A percentile compares a stretch with the other conserved stretches of the same genome.
Conservation (phyloP, 1,140 invertebrate genomes). For the Latrodectus geometricus region DNA sequence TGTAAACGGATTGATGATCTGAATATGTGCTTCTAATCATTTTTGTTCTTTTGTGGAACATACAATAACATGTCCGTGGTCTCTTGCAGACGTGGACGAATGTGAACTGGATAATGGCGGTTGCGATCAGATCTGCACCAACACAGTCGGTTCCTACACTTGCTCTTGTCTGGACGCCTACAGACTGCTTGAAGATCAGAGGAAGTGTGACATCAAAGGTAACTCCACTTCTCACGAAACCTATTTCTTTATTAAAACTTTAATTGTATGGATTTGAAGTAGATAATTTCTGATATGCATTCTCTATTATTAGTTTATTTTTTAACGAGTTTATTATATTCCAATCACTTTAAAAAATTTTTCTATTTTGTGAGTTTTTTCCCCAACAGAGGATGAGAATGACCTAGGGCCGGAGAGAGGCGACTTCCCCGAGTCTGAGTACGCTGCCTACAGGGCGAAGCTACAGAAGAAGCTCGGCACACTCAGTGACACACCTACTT, state of each 20-base stretch:
- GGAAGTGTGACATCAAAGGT: slow-evolving; percentile 59
- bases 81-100: slow-evolving; percentile 51
- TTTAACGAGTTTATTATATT: no score
- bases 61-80: no score
- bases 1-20: no score
- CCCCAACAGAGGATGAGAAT: slow-evolving; percentile 43
- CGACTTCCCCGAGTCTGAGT: slow-evolving; percentile 39
- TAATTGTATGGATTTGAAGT: background rate
- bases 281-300: no score
- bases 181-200: slow-evolving; percentile 55
- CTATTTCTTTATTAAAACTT: background rate
- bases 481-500: slow-evolving; percentile 6
- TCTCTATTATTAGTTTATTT: no score
- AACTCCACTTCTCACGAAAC: background rate
- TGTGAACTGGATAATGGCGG: slow-evolving; percentile 57
- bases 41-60: no score
- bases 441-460: slow-evolving; percentile 20
- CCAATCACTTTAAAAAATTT: no score
- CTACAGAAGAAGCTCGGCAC: slow-evolving; percentile 5
- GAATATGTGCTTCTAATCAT: no score
- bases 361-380: background rate
- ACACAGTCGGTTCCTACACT: slow-evolving; percentile 60
- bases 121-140: slow-evolving; percentile 64
- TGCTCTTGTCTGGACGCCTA: slow-evolving; percentile 63
- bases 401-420: slow-evolving; percentile 40